These are phyloP conservation scores for Calidris pygmaea DNA, from an alignment of 2,113 vertebrate species.

Conservation along the genomic window DNA sequence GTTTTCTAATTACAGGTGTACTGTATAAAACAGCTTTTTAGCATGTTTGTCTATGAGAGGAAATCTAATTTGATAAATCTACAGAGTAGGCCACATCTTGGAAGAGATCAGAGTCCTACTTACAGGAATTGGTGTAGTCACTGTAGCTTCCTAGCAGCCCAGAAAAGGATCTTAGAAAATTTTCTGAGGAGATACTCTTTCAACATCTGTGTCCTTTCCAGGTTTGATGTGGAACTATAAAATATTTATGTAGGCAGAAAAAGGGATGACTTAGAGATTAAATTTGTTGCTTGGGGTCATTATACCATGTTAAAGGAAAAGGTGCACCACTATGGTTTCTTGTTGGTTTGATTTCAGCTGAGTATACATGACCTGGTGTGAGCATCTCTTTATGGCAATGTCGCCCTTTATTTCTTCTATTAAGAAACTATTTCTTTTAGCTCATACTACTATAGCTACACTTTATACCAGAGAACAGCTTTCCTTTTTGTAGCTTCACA, in stretches of 20 bases:
- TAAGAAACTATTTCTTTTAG: constrained; percentile 39
- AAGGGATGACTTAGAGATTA: neutral
- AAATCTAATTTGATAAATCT: neutral
- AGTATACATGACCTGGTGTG: neutral
- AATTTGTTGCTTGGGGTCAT: neutral
- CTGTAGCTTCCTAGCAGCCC: neutral
- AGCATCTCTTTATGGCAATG: neutral
- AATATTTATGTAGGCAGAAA: neutral
- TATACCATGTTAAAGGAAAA: neutral
- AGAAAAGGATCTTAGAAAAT: neutral
- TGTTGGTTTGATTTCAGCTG: neutral
- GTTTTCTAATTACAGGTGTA: neutral
- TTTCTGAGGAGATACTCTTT: neutral
- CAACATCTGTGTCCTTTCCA: neutral
- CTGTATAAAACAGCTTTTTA: neutral
- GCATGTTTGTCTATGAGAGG: neutral
- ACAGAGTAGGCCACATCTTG: neutral
- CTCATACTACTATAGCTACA: neutral
- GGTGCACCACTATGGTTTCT: neutral
- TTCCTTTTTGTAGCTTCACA: constrained; percentile 56
- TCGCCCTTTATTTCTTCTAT: neutral
- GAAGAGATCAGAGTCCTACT: neutral
- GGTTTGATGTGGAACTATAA: neutral
- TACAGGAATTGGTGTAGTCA: neutral
- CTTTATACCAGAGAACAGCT: constrained; percentile 48